phyloP scores from a whole-genome alignment of 1,140 invertebrate species.

The Drosophila mojavensis region DNA sequence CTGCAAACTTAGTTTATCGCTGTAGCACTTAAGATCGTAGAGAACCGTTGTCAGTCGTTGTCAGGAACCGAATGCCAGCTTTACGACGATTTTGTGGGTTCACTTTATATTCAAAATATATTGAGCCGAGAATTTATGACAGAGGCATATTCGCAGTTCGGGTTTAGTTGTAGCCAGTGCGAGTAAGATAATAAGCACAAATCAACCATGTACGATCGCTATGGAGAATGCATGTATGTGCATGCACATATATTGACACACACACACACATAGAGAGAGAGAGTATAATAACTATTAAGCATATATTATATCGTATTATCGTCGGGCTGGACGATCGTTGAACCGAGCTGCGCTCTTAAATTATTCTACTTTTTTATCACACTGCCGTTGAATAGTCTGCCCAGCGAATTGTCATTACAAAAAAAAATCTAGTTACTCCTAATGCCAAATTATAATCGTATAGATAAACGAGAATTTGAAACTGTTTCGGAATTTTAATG shows the following conservation, averaged over 20 bases:
- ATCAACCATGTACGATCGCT: conserved; percentile 10
- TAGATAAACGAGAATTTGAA: conserved; percentile 15
- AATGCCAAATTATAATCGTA: conserved; percentile 24
- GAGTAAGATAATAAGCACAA: conserved; percentile 58
- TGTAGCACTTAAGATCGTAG: conserved; percentile 40
- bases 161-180: conserved; percentile 44
- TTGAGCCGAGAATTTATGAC: conserved; percentile 62
- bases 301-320: conserved; percentile 24
- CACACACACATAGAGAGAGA: too few species aligned
- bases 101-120: conserved; percentile 38
- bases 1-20: background rate
- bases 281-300: background rate
- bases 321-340: conserved; percentile 29
- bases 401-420: conserved; percentile 27
- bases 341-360: conserved; percentile 28
- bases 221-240: conserved; percentile 14
- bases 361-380: conserved; percentile 39
- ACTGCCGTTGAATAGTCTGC: conserved; percentile 30
- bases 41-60: conserved; percentile 38
- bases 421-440: conserved; percentile 29
- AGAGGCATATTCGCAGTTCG: conserved; percentile 46
- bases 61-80: conserved; percentile 50
- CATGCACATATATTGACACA: conserved; percentile 1
- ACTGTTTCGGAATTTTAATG: conserved; percentile 32
- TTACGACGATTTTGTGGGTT: conserved; percentile 51